Base-by-base conservation (phyloP, 2,113 vertebrate species). In the Takifugu flavidus region DNA sequence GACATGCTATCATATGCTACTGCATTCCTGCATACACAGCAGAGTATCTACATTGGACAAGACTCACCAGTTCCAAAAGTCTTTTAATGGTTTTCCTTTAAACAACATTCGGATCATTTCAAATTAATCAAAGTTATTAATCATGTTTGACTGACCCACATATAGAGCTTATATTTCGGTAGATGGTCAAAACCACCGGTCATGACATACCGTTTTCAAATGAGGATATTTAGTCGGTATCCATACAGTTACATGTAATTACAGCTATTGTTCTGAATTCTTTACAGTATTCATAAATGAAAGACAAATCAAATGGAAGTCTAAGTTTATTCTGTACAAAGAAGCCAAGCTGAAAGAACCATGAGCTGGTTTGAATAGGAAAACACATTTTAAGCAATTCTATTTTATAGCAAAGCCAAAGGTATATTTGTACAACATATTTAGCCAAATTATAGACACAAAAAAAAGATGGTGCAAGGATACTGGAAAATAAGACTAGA, bases 321-420 rank as follows among this genome's bases (percentile, higher is more conserved):
- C 79, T 86, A 87, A 56, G 60, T 81, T 82, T 84, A 82, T 79
- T 88, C 82, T 88, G 74, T 88, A 89, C 86, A 89, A 88, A 88
- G 77, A 86, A 88, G 86, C 77, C 84, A 82, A 89, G 86, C 81
- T 74, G 72, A 87, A 86, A 78, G 72, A 88, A 83, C 60, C 39
- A 79, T 82, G 82, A 80, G 62, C 72, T 70, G 69, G 72, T 84
- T 73, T 72, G 70, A 82, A 74, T 78, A 78, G 62, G 75, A 86
- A 86, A 86, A 81, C 75, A 86, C 88, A 82, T 86, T 63, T 67
- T 62, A 77, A 86, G 82, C 85, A 67, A 72, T 65, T 77, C 20
- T 81, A 44, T 82, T 74, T 82, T 56, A 84, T 76, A 82, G 75
- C 79, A 72, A 86, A 87, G 85, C 82, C 76, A 72, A 86, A 84